Percentiles rank a stretch among this genome's conserved stretches.
Conservation (phyloP, 2,888 invertebrate genomes). For the Helobdella robusta region DNA sequence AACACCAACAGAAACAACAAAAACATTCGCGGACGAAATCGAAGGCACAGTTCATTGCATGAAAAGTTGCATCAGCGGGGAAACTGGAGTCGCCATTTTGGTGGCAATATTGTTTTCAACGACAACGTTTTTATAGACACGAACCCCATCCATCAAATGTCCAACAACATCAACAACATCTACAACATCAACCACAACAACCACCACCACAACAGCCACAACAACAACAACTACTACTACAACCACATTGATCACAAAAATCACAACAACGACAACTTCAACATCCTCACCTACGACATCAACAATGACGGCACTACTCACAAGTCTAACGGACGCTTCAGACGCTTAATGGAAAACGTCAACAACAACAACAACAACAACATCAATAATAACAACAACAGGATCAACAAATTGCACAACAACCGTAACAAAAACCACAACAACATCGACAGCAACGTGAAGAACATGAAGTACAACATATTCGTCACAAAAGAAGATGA, state of each 20-base stretch:
- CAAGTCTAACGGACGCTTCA: no score
- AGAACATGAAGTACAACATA: constrained; percentile 15
- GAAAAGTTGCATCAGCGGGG: no score
- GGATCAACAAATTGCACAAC: constrained; percentile 12
- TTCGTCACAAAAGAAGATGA: not conserved
- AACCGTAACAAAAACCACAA: constrained; percentile 27
- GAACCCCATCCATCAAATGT: not conserved
- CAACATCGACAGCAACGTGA: constrained; percentile 32
- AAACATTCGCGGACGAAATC: no score
- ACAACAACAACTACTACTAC: constrained; percentile 51
- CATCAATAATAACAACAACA: not conserved
- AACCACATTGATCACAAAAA: not conserved
- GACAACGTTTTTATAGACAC: constrained; percentile 8
- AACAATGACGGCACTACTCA: not conserved
- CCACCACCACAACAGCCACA: not conserved
- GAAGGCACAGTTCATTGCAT: no score
- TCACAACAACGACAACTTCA: not conserved
- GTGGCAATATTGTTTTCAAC: no score
- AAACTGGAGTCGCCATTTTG: no score
- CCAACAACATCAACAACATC: constrained; percentile 6
- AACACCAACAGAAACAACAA: no score
- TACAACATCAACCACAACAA: not conserved
- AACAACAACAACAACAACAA: not conserved
- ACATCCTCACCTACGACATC: not conserved
- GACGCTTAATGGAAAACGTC: no score